Percentiles rank a stretch among this genome's conserved stretches.
Conservation (phyloP, 2,113 vertebrate species). For the Menidia beryllina region DNA sequence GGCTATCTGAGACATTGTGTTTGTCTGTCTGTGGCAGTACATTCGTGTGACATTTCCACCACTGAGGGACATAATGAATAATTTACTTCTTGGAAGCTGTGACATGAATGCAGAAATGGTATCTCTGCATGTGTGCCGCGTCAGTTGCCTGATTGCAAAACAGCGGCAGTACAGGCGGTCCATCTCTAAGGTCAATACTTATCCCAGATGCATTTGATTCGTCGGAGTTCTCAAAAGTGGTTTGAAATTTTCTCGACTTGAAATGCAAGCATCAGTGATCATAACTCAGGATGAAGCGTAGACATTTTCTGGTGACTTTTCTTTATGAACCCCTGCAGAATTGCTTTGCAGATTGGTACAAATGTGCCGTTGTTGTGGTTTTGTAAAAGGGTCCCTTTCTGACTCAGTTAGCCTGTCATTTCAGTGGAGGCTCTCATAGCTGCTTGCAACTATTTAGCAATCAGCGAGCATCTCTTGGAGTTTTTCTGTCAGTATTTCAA, state of each 20-base stretch:
- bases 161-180: slow-evolving; percentile 20
- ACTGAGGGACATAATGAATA: slow-evolving; percentile 70
- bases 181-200: slow-evolving; percentile 11
- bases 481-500: slow-evolving; percentile 29
- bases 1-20: slow-evolving; percentile 44
- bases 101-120: slow-evolving; percentile 56
- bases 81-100: slow-evolving; percentile 62
- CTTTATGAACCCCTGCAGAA: slow-evolving; percentile 10
- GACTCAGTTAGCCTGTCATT: slow-evolving; percentile 1
- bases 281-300: neutral
- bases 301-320: neutral
- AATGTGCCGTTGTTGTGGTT: slow-evolving; percentile 9
- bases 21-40: slow-evolving; percentile 41
- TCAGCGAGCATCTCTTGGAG: slow-evolving; percentile 7
- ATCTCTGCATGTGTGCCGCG: slow-evolving; percentile 40
- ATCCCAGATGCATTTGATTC: neutral
- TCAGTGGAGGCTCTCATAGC: neutral
- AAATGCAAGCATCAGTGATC: neutral
- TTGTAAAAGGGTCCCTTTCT: neutral
- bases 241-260: neutral
- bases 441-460: slow-evolving; percentile 24
- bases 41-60: slow-evolving; percentile 73
- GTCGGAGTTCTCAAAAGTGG: slow-evolving; percentile 4
- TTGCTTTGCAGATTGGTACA: slow-evolving; percentile 13
- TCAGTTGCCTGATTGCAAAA: slow-evolving; percentile 40